phyloP scores from a whole-genome alignment of 2,888 invertebrate genomes.

The Stenodera caucasica region DNA sequence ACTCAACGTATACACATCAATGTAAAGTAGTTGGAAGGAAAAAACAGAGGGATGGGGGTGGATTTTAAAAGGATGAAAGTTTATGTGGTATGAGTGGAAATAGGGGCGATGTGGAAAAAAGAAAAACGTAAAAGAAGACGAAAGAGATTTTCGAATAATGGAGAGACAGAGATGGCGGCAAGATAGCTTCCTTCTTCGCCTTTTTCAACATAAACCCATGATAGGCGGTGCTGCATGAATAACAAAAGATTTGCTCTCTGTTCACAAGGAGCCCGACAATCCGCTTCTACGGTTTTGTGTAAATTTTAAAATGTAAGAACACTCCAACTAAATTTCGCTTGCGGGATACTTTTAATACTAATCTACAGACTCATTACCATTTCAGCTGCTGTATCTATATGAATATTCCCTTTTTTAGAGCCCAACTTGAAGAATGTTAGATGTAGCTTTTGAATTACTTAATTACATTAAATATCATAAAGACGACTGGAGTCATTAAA shows the following conservation, averaged over 20 bases:
- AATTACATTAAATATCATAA: background rate
- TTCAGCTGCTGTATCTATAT: conserved; percentile 23
- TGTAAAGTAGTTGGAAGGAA: conserved; percentile 32
- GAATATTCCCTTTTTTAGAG: background rate
- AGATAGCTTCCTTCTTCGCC: conserved; percentile 33
- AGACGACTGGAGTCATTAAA: no score
- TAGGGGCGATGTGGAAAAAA: conserved; percentile 31
- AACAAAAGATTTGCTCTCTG: conserved; percentile 46
- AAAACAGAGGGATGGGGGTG: conserved; percentile 24
- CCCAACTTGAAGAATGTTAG: background rate
- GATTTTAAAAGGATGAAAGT: conserved; percentile 29
- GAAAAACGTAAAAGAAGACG: background rate
- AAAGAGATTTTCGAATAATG: background rate
- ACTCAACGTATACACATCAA: conserved; percentile 21
- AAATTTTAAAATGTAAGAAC: conserved; percentile 44
- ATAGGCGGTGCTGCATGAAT: conserved; percentile 51
- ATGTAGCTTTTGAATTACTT: background rate
- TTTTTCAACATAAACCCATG: conserved; percentile 47
- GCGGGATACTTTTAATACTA: conserved; percentile 38
- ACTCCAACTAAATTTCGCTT: conserved; percentile 37
- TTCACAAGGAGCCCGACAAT: conserved; percentile 40
- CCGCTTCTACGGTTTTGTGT: conserved; percentile 46
- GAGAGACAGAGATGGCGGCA: conserved; percentile 21
- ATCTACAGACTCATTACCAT: conserved; percentile 40
- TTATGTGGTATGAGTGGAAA: conserved; percentile 11